Evolutionary conservation across 2,113 vertebrate species (phyloP).

Genomic region (Ptilorrhoa leucosticta): DNA sequence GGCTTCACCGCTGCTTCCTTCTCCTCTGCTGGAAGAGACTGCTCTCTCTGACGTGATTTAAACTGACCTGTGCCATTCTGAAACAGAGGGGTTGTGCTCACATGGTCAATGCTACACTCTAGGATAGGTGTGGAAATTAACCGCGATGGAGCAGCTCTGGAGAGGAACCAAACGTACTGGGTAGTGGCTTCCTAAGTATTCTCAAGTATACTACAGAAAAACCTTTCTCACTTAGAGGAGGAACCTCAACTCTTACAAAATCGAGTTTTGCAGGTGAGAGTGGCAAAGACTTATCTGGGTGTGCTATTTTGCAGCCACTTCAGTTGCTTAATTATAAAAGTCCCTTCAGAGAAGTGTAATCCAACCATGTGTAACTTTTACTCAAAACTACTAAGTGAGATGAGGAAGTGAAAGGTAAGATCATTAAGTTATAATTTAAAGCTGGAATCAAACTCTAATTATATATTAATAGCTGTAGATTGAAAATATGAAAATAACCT

Average conservation of each 20-base stretch:
- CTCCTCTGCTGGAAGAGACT: background rate
- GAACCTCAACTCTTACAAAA: background rate
- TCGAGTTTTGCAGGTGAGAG: background rate
- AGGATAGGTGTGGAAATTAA: background rate
- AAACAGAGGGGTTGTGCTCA: background rate
- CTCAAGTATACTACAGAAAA: background rate
- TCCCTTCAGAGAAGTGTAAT: background rate
- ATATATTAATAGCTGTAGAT: background rate
- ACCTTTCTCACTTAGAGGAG: background rate
- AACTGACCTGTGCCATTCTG: background rate
- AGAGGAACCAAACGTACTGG: background rate
- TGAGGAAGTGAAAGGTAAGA: background rate
- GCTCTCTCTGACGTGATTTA: background rate
- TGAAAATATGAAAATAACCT: background rate
- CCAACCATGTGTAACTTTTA: background rate
- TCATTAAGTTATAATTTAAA: background rate
- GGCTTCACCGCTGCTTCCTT: background rate
- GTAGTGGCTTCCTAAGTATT: background rate
- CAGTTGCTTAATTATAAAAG: background rate
- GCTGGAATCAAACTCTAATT: background rate
- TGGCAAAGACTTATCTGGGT: background rate
- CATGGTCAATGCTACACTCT: accelerated
- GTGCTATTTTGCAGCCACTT: background rate
- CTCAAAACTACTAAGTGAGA: background rate
- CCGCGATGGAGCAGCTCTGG: background rate